Conservation (phyloP, 2,113 vertebrate genomes). For the Zapus hudsonius region DNA sequence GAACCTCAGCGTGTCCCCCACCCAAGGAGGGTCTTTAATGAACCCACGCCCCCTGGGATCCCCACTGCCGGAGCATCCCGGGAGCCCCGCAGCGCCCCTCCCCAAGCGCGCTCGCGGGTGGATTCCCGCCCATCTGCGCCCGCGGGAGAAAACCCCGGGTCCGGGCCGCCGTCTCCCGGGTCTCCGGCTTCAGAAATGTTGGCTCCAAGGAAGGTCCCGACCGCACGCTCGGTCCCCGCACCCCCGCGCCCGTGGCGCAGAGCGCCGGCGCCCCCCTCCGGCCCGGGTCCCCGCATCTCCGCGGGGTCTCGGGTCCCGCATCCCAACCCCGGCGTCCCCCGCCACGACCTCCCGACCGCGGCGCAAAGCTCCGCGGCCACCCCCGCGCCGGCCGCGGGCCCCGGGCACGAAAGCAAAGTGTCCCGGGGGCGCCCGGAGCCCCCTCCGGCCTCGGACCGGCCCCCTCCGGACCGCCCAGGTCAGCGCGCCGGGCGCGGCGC, state of each 20-base stretch:
- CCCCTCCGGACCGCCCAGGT: constrained; percentile 38
- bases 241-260: neutral
- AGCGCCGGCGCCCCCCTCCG: neutral
- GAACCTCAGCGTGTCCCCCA: neutral
- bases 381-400: neutral
- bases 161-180: neutral
- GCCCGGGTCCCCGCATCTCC: neutral
- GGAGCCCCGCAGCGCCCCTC: neutral
- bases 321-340: neutral
- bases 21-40: neutral
- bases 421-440: neutral
- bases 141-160: too few species aligned
- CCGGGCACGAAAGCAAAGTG: constrained; percentile 67
- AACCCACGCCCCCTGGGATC: neutral
- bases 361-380: constrained; percentile 39
- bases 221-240: neutral
- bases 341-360: neutral
- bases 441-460: neutral
- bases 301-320: neutral
- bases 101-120: too few species aligned
- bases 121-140: too few species aligned
- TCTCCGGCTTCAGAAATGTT: neutral
- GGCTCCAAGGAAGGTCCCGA: constrained; percentile 25
- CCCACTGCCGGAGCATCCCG: neutral
- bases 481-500: constrained; percentile 44